Conservation (phyloP, 1,140 invertebrate genomes). For the Drosophila virilis region DNA sequence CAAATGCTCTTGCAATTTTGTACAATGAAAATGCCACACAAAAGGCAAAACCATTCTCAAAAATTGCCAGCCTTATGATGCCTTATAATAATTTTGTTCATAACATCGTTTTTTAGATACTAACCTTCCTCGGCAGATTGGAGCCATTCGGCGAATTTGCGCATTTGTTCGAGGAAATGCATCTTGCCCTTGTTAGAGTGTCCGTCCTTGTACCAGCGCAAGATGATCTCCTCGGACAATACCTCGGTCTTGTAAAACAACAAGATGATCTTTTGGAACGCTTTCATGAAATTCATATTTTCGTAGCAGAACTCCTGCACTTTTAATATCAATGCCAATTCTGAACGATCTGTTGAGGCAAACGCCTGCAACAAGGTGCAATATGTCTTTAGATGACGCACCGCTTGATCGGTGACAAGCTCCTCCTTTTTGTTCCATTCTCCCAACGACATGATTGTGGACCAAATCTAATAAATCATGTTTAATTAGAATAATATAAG, state of each 20-base stretch:
- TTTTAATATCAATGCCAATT: slow-evolving; percentile 94
- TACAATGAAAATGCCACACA: slow-evolving; percentile 61
- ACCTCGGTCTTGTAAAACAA: slow-evolving; percentile 98
- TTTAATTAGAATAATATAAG: background rate
- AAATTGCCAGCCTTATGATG: slow-evolving; percentile 24
- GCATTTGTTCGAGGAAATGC: slow-evolving; percentile 98
- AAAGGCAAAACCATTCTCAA: slow-evolving; percentile 38
- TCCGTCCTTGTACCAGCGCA: slow-evolving; percentile 97
- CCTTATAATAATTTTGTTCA: background rate
- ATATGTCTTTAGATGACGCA: slow-evolving; percentile 95
- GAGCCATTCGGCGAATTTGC: slow-evolving; percentile 98
- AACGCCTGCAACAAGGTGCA: slow-evolving; percentile 94
- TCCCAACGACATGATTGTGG: slow-evolving; percentile 95
- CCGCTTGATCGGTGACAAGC: slow-evolving; percentile 96
- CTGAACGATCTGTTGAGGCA: slow-evolving; percentile 92
- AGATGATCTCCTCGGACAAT: slow-evolving; percentile 95
- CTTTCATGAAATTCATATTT: slow-evolving; percentile 99
- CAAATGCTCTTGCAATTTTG: slow-evolving; percentile 72
- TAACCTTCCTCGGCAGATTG: slow-evolving; percentile 96
- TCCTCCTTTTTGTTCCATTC: slow-evolving; percentile 99
- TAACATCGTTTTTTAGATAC: slow-evolving; percentile 25
- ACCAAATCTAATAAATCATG: slow-evolving; percentile 90
- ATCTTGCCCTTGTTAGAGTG: slow-evolving; percentile 97
- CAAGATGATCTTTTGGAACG: slow-evolving; percentile 98
- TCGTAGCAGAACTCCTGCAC: slow-evolving; percentile 99